Base-by-base conservation (phyloP, 2,888 invertebrate species). In the Napeogenes inachia region DNA sequence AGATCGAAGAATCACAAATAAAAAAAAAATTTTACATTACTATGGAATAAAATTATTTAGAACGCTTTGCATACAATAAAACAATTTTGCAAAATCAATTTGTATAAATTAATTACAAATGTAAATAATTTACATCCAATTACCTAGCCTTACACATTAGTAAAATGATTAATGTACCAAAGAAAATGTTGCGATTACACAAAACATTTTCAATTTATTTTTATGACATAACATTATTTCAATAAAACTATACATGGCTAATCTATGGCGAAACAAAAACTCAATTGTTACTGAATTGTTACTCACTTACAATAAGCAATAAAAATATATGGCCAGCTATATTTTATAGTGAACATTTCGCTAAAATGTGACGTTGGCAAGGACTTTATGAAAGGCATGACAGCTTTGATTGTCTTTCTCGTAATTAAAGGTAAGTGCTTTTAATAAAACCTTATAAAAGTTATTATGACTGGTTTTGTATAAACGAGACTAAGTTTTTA, bases 361-460 rank as follows among this genome's bases (percentile, higher is more conserved):
- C 62, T 65, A 63, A 63, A 62, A 68, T 63, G 60, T 68, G 63
- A 62, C 59, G 60, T 59, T 55, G 55, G 45, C 62, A 45, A 45
- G 57, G 45, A 50, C 61, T 59, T 62, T 55, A 68, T 68, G 65
- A 60, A 67, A 67, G 61, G 62, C 65, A 70, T 68, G 70, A 54
- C 46, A 57, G 35, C 57, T 57, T 62, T 64, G 67, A 65, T 66
- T 66, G 61, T 67, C 63, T 63, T 64, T 55, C 57, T 68, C 61
- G 58, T 68, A 64, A 68, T 70, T 58, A 70, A 64, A 62, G 68
- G 70, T 70, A 64, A 68, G 68, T 63, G 58, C 60, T 61, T 57
- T 61, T 57, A 60, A 57, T 64, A 57, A 64, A 45, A 57, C 57
- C 61, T 63, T 54, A 55, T 59, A 46, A 59, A 63, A 56, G 60